Base-by-base conservation (phyloP, 2,888 invertebrate genomes). In the Drosophila antonietae region DNA sequence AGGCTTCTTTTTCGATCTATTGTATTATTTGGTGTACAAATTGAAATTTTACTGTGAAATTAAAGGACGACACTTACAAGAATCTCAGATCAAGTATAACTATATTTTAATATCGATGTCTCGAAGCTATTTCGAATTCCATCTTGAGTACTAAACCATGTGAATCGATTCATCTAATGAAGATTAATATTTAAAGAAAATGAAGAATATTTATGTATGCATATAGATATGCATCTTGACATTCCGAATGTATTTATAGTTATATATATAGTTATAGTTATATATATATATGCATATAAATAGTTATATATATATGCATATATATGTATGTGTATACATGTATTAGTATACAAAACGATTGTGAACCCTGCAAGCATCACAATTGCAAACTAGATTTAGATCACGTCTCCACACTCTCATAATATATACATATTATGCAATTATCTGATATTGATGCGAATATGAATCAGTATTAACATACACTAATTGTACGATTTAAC, bases 11-110 rank as follows among this genome's bases (percentile, higher is more conserved):
- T 15, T 33, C 4, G 18, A 18, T 2, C 18, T 9, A 18, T 5
- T 20, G 1, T 44, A 33, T 20, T 20, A 10, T 14, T 5, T 20
- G 33, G 28, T 56, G 20, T 56, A 56, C 43, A 43, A 43, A 56
- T 20, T 43, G 31, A 43, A 56, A 57, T 57, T 35, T 10, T 14
- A 39, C 56, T 35, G 57, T 56, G 15, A 56, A 44, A 57, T 56
- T 20, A 31, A 31, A 33, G 3, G 18, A 6, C 43, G 12, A 56
- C 0, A 5, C 56, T 4, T 8, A 56, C 43, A 8, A 14, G 5
- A 44, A 9, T 31, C 15, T 18, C 43, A 10, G 43, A 4, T n/a
- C 18, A 43, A 44, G 3, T 14, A 12, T 18, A 31, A 28, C 23
- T 2, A 6, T 2, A 23, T 15, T 12, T 14, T 3, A 5, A 28